Conservation (phyloP, 2,113 vertebrate species). For the Phalacrocorax brasilianus region DNA sequence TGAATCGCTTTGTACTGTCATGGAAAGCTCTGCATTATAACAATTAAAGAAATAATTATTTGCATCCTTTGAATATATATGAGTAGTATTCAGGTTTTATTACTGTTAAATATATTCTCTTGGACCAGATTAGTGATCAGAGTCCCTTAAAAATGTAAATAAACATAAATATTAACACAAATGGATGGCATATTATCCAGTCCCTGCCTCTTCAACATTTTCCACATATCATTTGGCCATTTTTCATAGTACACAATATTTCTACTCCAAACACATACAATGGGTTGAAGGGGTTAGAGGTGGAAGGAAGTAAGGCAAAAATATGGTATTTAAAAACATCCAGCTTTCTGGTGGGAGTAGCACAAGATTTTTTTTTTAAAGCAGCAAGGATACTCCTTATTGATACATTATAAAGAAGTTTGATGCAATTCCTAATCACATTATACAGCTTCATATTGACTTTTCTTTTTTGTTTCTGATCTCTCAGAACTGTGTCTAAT, state of each 20-base stretch:
- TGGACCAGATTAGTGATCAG: neutral
- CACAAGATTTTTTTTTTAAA: neutral
- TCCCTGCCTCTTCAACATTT: neutral
- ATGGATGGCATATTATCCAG: neutral
- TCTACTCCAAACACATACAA: neutral
- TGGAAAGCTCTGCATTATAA: neutral
- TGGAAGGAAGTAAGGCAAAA: neutral
- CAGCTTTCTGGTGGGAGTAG: neutral
- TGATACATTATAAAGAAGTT: neutral
- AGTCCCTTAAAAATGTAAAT: neutral
- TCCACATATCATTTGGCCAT: neutral
- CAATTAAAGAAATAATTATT: neutral
- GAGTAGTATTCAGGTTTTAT: neutral
- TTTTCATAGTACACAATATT: neutral
- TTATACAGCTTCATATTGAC: neutral
- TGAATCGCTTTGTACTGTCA: neutral
- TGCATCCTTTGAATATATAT: neutral
- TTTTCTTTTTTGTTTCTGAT: neutral
- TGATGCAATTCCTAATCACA: neutral
- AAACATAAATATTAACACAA: neutral
- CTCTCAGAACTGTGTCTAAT: neutral
- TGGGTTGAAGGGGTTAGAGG: fast-evolving
- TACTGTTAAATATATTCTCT: neutral
- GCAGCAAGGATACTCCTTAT: neutral
- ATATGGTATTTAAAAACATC: neutral